phyloP scores from a whole-genome alignment of 2,888 invertebrate genomes.

The Ypsolopha scabrella region DNA sequence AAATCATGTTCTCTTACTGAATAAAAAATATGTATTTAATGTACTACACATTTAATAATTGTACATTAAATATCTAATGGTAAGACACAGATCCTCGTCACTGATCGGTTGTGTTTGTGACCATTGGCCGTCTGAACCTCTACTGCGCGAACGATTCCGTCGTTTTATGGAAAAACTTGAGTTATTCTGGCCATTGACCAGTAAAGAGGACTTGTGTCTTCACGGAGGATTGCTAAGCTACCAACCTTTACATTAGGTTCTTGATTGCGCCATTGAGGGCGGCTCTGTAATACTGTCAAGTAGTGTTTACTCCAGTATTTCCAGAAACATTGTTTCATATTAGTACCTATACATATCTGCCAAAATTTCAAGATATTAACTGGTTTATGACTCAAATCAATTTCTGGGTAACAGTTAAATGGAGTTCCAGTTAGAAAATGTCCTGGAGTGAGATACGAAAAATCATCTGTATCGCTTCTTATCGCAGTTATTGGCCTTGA shows the following conservation, averaged over 20 bases:
- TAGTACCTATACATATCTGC: slow-evolving; percentile 7
- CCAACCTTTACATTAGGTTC: slow-evolving; percentile 4
- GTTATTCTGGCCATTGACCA: slow-evolving; percentile 4
- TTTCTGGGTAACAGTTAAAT: slow-evolving; percentile 9
- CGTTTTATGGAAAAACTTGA: not conserved
- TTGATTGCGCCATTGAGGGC: slow-evolving; percentile 7
- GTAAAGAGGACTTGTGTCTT: slow-evolving; percentile 1
- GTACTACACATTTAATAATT: no score
- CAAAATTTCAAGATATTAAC: slow-evolving; percentile 5
- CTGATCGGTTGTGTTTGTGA: not conserved
- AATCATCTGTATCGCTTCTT: slow-evolving; percentile 14
- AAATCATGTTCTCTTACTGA: no score
- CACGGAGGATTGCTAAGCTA: slow-evolving; percentile 5
- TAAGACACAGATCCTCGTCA: not conserved
- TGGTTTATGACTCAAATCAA: not conserved
- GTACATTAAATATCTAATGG: not conserved
- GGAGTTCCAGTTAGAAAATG: slow-evolving; percentile 24
- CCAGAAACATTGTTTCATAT: slow-evolving; percentile 7
- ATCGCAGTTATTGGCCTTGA: slow-evolving; percentile 17
- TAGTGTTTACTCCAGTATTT: slow-evolving; percentile 7
- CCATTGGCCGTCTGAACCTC: slow-evolving; percentile 1
- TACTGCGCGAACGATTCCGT: not conserved
- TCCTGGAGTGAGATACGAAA: slow-evolving; percentile 18
- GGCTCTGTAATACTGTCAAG: slow-evolving; percentile 5
- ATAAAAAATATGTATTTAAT: no score